These are phyloP conservation scores for Drosophila basisetae DNA, from an alignment of 2,888 invertebrate genomes.

Conservation along the genomic window DNA sequence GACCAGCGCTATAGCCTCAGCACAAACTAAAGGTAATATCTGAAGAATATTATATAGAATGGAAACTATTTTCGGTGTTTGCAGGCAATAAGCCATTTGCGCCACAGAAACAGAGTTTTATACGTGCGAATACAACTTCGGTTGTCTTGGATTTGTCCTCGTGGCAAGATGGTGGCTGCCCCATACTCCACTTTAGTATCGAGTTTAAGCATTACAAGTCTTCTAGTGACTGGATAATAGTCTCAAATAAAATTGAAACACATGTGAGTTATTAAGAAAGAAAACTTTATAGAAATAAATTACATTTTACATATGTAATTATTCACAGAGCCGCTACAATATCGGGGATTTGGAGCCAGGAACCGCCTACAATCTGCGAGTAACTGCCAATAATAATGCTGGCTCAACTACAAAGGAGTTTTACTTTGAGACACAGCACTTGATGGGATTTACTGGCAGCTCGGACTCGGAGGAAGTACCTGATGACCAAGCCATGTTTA, in stretches of 20 bases:
- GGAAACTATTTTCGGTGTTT: neutral
- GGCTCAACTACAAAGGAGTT: constrained; percentile 88
- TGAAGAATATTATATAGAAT: neutral
- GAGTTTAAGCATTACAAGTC: constrained; percentile 82
- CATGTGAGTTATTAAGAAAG: constrained; percentile 76
- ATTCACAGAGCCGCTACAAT: constrained; percentile 83
- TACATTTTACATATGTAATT: neutral
- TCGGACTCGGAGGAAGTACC: constrained; percentile 71
- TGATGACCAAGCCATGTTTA: constrained; percentile 74
- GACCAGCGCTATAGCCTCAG: constrained; percentile 89
- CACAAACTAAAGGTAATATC: constrained; percentile 90
- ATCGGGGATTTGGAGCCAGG: constrained; percentile 86
- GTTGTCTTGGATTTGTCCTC: constrained; percentile 91
- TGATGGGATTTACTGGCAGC: constrained; percentile 84
- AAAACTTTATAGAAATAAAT: too few relatives aligned
- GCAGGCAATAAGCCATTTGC: constrained; percentile 87
- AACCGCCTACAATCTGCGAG: constrained; percentile 86
- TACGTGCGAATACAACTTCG: constrained; percentile 91
- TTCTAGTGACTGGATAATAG: constrained; percentile 85
- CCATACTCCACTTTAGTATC: constrained; percentile 89
- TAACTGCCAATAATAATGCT: constrained; percentile 88
- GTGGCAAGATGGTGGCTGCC: constrained; percentile 93
- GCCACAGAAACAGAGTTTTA: constrained; percentile 90
- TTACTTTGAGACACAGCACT: constrained; percentile 87
- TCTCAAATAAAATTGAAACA: constrained; percentile 86